Evolutionary conservation across 92 coral and sea anemone genomes (phyloP), one percentile per base, ranked within the genome.

Genomic region (Zoanthus solanderi): DNA sequence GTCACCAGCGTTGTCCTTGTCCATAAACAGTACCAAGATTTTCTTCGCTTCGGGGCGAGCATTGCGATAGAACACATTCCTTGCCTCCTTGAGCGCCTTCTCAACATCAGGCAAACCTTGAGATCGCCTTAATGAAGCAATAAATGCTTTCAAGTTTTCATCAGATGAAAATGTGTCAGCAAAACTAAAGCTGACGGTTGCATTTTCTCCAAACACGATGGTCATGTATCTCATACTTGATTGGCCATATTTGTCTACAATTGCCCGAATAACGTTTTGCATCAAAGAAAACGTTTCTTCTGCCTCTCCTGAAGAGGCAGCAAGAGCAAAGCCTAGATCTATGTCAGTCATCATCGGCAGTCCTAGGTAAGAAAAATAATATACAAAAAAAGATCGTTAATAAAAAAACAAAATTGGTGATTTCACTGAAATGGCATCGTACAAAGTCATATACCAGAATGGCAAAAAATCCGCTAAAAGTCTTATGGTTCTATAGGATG

Each of bases 21-120:
- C 98, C 5, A 94, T 91, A 85, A 96, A 90, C n/a, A 96, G 77
- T n/a, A 96, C 93, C 76, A 96, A 78, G 52, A 94, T 93, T 76
- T 94, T 96, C 77, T 91, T 83, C 48, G 98, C 98, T 28, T 90
- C 82, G 15, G 98, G 94, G 16, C 98, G 89, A 30, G 87, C 92
- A 23, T 66, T 81, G 75, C 75, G 85, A 73, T 89, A 88, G 72
- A 95, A 93, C 47, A 92, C 76, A 54, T 85, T 87, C 71, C 75
- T 79, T 12, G 97, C 98, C 61, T 90, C 91, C 17, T 58, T 58
- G 1, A 96, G 78, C 56, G 95, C 96, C 44, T 71, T 88, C 23
- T 89, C 95, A 34, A 96, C 72, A 58, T 86, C 93, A 15, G 94
- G 98, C 69, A 78, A 84, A 37, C 98, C 92, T 14, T 47, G 60